Evolutionary conservation across 2,888 invertebrate species (phyloP), one percentile per base, ranked within the genome.

Genomic region (Chaetoderma sp.): DNA sequence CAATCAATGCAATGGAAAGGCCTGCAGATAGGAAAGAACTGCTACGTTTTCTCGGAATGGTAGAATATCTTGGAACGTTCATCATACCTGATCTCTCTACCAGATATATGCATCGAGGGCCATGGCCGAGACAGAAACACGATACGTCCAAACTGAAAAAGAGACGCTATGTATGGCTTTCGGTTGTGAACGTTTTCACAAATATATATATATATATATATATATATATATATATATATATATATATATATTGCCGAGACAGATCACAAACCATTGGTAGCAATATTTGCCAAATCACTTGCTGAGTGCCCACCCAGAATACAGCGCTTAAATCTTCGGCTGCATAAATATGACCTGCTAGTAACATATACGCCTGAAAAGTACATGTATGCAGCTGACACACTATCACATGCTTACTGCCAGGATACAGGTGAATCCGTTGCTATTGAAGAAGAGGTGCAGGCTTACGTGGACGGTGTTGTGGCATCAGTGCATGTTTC

Each of bases 211-310:
- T 67, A 63, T 63, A 36, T 45, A 54, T 33, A 50, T 57, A 27
- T n/a, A n/a, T n/a, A n/a, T n/a, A n/a, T n/a, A n/a, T n/a, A n/a
- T n/a, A n/a, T n/a, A n/a, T n/a, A n/a, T n/a, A n/a, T n/a, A n/a
- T n/a, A n/a, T n/a, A n/a, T n/a, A n/a, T n/a, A n/a, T n/a, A n/a
- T n/a, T n/a, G 59, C 47, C 4, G 39, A 59, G 55, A 63, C 52
- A 25, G 63, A 67, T 28, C 63, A 67, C 45, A 67, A 67, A 44
- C 63, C 58, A 6, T 45, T 67, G n/a, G 44, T 60, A 8, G 33
- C 63, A 30, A 55, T 60, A 28, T 55, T 59, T 18, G 25, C 18
- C 3, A 63, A 67, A 42, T 16, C 47, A n/a, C 32, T 63, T 27
- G 50, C 59, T 36, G 63, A 59, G 23, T 52, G 52, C 47, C 63